phyloP scores from a whole-genome alignment of 2,113 vertebrate genomes.

The Labeo catla region DNA sequence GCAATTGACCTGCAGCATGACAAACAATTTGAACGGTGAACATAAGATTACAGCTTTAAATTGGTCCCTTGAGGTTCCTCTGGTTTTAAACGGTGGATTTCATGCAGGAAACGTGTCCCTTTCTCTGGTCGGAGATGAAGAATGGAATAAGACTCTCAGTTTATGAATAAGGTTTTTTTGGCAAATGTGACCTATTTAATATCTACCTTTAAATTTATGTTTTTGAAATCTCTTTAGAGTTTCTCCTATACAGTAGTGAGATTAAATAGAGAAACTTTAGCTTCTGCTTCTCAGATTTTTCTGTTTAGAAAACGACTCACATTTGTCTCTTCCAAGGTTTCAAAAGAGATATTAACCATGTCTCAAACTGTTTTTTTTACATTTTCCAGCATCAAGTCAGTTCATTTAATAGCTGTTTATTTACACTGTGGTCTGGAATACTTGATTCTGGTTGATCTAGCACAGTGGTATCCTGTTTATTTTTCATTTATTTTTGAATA shows the following conservation, averaged over 20 bases:
- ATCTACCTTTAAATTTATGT: not conserved
- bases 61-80: not conserved
- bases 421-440: not conserved
- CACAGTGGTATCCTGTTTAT: not conserved
- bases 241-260: not conserved
- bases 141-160: not conserved
- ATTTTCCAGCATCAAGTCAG: not conserved
- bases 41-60: constrained; percentile 15
- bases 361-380: not conserved
- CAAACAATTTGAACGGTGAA: constrained; percentile 21
- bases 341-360: not conserved
- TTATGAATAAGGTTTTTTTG: not conserved
- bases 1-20: constrained; percentile 30
- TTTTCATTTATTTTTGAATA: not conserved
- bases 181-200: not conserved
- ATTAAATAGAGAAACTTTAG: not conserved
- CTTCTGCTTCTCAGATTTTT: not conserved
- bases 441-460: not conserved
- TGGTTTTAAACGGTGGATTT: constrained; percentile 1
- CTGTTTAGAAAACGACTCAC: too few relatives aligned
- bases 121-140: not conserved
- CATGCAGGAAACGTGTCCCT: not conserved
- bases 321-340: not conserved
- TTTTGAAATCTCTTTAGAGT: not conserved
- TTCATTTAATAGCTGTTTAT: not conserved